phyloP scores from a whole-genome alignment of 1,140 invertebrate genomes.

The Drosophila hydei region DNA sequence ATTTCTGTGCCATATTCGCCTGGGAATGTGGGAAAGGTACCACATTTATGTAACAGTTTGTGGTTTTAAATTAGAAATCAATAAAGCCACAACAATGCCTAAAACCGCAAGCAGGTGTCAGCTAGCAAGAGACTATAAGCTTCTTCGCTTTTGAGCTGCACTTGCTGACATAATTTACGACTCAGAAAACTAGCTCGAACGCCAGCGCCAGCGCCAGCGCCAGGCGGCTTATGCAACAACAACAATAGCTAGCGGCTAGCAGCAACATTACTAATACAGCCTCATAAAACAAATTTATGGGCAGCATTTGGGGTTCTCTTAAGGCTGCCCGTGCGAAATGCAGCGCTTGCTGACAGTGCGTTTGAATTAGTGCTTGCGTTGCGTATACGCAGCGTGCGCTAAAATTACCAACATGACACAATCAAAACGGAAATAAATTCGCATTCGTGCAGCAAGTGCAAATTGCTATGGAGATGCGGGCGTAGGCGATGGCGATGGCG shows the following conservation, averaged over 20 bases:
- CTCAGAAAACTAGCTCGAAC: conserved; percentile 13
- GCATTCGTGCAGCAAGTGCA: conserved; percentile 57
- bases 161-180: conserved; percentile 36
- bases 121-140: conserved; percentile 50
- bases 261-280: conserved; percentile 5
- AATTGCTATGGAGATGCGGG: conserved; percentile 36
- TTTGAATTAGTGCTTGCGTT: conserved; percentile 44
- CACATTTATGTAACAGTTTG: conserved; percentile 3
- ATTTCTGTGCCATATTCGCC: background rate
- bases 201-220: conserved; percentile 1
- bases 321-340: conserved; percentile 10
- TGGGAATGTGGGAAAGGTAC: background rate
- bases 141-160: conserved; percentile 30
- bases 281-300: conserved; percentile 30
- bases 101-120: conserved; percentile 51
- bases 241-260: background rate
- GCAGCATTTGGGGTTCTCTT: conserved; percentile 1
- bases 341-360: conserved; percentile 37
- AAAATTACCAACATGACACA: conserved; percentile 79
- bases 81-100: conserved; percentile 67
- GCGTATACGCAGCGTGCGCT: conserved; percentile 70
- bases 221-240: background rate
- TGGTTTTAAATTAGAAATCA: conserved; percentile 53
- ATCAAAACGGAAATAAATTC: conserved; percentile 82
- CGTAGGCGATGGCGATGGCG: background rate